Base-by-base conservation (phyloP, 2,113 vertebrate genomes). In the Trichomycterus rosablanca region DNA sequence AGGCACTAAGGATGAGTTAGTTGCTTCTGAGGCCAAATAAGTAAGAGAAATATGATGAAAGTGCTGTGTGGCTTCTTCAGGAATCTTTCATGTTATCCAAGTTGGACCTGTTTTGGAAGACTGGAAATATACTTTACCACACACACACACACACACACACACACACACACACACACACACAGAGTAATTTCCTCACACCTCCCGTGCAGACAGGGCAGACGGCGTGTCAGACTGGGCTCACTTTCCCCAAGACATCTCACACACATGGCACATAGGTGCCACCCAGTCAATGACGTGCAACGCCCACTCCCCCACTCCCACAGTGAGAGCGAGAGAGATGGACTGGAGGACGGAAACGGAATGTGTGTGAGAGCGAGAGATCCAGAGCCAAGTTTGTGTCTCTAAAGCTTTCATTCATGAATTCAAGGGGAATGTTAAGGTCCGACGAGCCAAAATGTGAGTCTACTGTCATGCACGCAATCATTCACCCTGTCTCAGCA, bases 221-320 rank as follows among this genome's bases (percentile, higher is more conserved):
- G 42, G 49, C 46, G 53, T 52, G 56, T 62, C 52, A 72, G 64
- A 67, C 51, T 28, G 39, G 43, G 45, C 46, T 44, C 5, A 11
- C 54, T 58, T 54, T 69, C 67, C 48, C 48, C 48, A 15, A 61
- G 64, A 73, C 74, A 61, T 68, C 30, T 34, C 70, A 70, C 51
- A 53, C 51, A 73, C 51, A 67, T 57, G 67, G 56, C 55, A 71
- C 67, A 68, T 73, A 65, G 45, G 67, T 73, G 50, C 61, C n/a
- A 11, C 28, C 44, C 12, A 32, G 24, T 48, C 67, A 50, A 23
- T 61, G 51, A 65, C 60, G 60, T 34, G 19, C 54, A 53, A 37
- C 56, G 14, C 28, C 35, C 45, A 23, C 52, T 46, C 49, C 65
- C 24, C 37, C 44, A 53, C 39, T 32, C 19, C 32, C 32, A 39